Evolutionary conservation across 2,797 vertebrate genomes (phyloP).

Genomic region (Taeniopygia guttata): DNA sequence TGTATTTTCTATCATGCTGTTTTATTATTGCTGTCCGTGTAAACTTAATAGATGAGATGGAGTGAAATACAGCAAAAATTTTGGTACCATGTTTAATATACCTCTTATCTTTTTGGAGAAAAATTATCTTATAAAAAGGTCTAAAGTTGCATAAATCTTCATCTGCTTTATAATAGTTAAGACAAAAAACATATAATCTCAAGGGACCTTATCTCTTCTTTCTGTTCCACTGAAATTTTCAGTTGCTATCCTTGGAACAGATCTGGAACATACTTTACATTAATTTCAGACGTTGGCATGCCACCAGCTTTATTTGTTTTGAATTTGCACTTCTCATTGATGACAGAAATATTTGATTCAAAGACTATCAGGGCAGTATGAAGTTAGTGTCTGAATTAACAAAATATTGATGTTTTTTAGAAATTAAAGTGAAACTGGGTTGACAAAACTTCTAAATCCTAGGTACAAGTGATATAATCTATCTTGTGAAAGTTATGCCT

Average conservation of each 20-base stretch:
- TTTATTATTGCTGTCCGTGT: background rate
- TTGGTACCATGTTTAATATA: background rate
- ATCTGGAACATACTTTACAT: background rate
- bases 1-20: background rate
- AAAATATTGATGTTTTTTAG: background rate
- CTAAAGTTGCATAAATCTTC: background rate
- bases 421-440: background rate
- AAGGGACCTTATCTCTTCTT: background rate
- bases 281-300: background rate
- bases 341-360: background rate
- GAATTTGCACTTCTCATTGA: background rate
- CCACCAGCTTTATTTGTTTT: background rate
- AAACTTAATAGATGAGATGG: background rate
- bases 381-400: background rate
- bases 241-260: background rate
- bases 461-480: background rate
- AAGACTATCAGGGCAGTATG: background rate
- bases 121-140: background rate
- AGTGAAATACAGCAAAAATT: background rate
- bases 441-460: background rate
- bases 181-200: accelerated
- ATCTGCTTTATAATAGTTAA: background rate
- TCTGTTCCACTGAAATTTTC: background rate
- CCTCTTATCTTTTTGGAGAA: background rate
- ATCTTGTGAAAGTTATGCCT: background rate